These are phyloP conservation scores for Cathartes aura DNA, from an alignment of 2,113 vertebrate genomes.

Conservation along the genomic window DNA sequence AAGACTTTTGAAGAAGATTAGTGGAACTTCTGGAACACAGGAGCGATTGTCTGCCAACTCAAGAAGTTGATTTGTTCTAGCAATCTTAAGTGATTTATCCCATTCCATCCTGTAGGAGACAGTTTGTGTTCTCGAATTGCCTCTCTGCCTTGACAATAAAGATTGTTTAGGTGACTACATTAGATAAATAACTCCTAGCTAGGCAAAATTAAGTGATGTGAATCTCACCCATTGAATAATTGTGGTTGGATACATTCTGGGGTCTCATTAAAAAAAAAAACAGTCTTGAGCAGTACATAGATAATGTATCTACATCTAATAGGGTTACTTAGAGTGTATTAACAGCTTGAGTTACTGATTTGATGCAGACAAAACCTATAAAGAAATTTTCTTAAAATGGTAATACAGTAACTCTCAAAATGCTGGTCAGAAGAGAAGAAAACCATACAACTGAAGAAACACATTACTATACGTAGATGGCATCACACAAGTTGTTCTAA, in stretches of 20 bases:
- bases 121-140: background rate
- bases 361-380: background rate
- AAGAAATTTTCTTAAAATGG: background rate
- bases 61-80: background rate
- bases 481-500: background rate
- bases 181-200: background rate
- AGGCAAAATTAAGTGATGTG: background rate
- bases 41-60: background rate
- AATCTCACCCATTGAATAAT: background rate
- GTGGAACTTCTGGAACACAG: background rate
- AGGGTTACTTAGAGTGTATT: background rate
- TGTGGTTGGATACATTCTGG: background rate
- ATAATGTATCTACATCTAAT: background rate
- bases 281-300: background rate
- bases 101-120: background rate
- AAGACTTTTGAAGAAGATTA: background rate
- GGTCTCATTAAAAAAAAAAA: background rate
- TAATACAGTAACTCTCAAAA: background rate
- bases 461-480: background rate
- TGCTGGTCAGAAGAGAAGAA: background rate
- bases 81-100: background rate
- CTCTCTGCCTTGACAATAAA: background rate
- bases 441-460: background rate
- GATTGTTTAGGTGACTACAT: background rate
- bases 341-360: background rate